These are phyloP conservation scores for Thymelicus sylvestris DNA, from an alignment of 2,888 invertebrate species.

Conservation along the genomic window DNA sequence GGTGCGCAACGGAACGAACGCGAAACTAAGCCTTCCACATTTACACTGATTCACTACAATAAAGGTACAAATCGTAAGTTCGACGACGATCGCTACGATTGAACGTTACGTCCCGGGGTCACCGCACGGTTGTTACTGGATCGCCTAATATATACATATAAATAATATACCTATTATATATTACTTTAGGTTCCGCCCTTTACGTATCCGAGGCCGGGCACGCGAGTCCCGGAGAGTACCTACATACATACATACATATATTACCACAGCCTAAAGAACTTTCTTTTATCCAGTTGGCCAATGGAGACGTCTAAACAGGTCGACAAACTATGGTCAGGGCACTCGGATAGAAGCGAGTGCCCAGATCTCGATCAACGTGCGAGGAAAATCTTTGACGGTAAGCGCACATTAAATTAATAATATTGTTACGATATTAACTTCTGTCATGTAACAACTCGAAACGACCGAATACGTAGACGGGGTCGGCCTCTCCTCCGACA, in stretches of 20 bases:
- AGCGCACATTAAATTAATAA: too few relatives aligned
- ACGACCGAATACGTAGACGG: background rate
- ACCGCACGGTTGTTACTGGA: constrained; percentile 37
- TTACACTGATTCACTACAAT: constrained; percentile 29
- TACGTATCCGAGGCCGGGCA: constrained; percentile 42
- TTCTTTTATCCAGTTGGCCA: background rate
- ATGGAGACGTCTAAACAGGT: too few relatives aligned
- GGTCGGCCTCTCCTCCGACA: background rate
- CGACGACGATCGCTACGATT: constrained; percentile 19
- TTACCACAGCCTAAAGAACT: background rate
- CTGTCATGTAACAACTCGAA: too few relatives aligned
- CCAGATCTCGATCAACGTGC: too few relatives aligned
- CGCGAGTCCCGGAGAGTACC: background rate
- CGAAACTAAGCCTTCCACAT: constrained; percentile 25
- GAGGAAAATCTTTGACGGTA: too few relatives aligned
- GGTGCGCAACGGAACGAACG: constrained; percentile 23
- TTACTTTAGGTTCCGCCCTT: constrained; percentile 17
- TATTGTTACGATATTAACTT: too few relatives aligned
- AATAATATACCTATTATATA: constrained; percentile 39
- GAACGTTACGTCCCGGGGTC: constrained; percentile 36
- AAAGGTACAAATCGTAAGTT: constrained; percentile 30
- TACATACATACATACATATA: background rate
- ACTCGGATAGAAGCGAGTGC: too few relatives aligned
- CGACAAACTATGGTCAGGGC: too few relatives aligned
- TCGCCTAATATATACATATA: constrained; percentile 50